Evolutionary conservation across 2,113 vertebrate genomes (phyloP).

Genomic region (Entosphenus tridentatus): DNA sequence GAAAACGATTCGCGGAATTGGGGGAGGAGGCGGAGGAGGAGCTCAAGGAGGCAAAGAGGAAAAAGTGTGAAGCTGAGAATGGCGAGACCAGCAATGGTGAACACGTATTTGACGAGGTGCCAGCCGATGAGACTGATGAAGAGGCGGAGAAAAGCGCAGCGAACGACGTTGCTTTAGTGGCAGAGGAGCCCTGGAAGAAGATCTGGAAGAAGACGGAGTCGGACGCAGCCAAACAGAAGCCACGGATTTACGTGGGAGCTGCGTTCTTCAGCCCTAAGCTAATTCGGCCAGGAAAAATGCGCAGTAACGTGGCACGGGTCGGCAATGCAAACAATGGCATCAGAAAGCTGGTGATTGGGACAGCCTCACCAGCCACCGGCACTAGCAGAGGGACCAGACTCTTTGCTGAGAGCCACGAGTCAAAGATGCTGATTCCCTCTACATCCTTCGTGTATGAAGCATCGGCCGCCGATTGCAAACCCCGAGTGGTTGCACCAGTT

Average conservation of each 20-base stretch:
- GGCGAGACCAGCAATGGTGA: background rate
- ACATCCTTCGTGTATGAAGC: too few species aligned
- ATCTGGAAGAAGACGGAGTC: background rate
- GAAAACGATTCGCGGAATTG: conserved; percentile 5
- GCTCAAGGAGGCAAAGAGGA: background rate
- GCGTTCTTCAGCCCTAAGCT: conserved; percentile 4
- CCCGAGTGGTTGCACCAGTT: too few species aligned
- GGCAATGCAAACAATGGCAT: too few species aligned
- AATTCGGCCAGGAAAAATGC: background rate
- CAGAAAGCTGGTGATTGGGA: too few species aligned
- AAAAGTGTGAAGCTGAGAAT: background rate
- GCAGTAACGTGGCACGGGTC: too few species aligned
- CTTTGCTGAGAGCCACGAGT: too few species aligned
- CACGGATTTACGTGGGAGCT: background rate
- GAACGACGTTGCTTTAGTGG: background rate
- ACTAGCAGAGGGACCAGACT: too few species aligned
- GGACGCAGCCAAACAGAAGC: background rate
- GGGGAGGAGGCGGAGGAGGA: conserved; percentile 3
- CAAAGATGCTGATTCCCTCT: too few species aligned
- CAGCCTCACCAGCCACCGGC: too few species aligned
- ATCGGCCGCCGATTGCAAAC: too few species aligned
- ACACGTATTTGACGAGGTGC: background rate
- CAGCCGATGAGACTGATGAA: background rate
- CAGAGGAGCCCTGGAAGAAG: background rate
- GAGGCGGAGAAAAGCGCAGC: background rate